Evolutionary conservation across 2,888 invertebrate species (phyloP), one percentile per base, ranked within the genome.

Genomic region (Standfussiana lucernea): DNA sequence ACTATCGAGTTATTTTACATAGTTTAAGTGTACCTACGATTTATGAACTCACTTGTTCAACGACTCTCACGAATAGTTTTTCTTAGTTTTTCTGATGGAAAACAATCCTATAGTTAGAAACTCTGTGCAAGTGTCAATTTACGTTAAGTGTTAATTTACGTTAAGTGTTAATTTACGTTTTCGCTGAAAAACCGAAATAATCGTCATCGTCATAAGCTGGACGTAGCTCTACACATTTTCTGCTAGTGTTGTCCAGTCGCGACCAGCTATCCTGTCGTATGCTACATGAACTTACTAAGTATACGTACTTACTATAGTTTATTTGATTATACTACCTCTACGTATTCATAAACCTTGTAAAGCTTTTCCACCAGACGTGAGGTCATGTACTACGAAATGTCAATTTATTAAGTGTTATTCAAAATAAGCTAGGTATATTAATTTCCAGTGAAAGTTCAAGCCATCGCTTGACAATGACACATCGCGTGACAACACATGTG

Each of bases 401-500:
- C 47, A 80, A 80, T 74, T 77, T 73, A 83, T 71, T 68, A 62
- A 71, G 66, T 65, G 68, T 76, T 76, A 59, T 65, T 76, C 64
- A 75, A 75, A 84, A 79, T 81, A 69, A 75, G 47, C 70, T 70
- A 56, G 13, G 50, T 78, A 66, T 50, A 61, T 62, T 76, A 70
- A 79, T 82, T 83, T 83, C 68, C 61, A 79, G 72, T 69, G 71
- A 81, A 85, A 82, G 79, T 82, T 83, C 76, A 77, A 76, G 71
- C 77, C 64, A 74, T 42, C 77, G 61, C 78, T 79, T 80, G 81
- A 70, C 74, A 84, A 82, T 79, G 80, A 83, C 72, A 84, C 82
- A 86, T 86, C 83, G 89, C 86, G 86, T 89, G 89, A 86, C 85
- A 66, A 81, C 71, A 76, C 66, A 73, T 79, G 80, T 76, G 72